A percentile compares a stretch with the other conserved stretches of the same genome.
Evolutionary conservation across 2,113 vertebrate species (phyloP).

Genomic region (Maccullochella peelii): DNA sequence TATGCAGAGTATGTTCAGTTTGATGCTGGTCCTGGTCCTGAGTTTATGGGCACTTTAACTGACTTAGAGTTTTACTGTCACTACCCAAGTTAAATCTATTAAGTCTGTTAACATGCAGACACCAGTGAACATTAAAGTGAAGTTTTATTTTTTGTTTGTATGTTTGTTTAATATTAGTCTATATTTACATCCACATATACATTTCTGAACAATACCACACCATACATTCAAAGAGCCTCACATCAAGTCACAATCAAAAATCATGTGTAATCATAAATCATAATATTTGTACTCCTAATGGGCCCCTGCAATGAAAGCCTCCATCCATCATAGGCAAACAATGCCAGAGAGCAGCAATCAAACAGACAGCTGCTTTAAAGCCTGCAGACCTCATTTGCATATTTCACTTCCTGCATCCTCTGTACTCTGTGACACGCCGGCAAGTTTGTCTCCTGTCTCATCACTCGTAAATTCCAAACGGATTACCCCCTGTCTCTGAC

Average conservation of each 20-base stretch:
- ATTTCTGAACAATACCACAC: slow-evolving; percentile 10
- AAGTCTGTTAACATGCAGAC: not conserved
- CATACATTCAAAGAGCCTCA: slow-evolving; percentile 37
- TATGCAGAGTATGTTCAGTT: slow-evolving; percentile 34
- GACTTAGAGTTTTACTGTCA: slow-evolving; percentile 4
- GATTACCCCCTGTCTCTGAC: slow-evolving; percentile 82
- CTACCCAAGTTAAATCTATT: not conserved
- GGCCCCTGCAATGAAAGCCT: slow-evolving; percentile 64
- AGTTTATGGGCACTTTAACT: slow-evolving; percentile 33
- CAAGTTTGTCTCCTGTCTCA: slow-evolving; percentile 79
- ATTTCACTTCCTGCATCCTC: slow-evolving; percentile 75
- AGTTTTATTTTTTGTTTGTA: too few relatives aligned
- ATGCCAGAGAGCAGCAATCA: slow-evolving; percentile 73
- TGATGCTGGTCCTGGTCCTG: slow-evolving; percentile 9
- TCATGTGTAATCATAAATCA: slow-evolving; percentile 72
- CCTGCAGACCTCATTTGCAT: slow-evolving; percentile 76
- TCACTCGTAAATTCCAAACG: slow-evolving; percentile 81
- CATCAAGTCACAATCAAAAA: slow-evolving; percentile 52
- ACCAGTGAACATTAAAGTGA: not conserved
- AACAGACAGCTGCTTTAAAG: slow-evolving; percentile 74
- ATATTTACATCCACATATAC: not conserved
- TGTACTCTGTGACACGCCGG: slow-evolving; percentile 67
- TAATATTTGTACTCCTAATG: slow-evolving; percentile 72
- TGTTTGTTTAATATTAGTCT: too few relatives aligned
- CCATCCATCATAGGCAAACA: slow-evolving; percentile 74